Evolutionary conservation across 2,113 vertebrate genomes (phyloP).

Genomic region (Ctenodactylus gundi): DNA sequence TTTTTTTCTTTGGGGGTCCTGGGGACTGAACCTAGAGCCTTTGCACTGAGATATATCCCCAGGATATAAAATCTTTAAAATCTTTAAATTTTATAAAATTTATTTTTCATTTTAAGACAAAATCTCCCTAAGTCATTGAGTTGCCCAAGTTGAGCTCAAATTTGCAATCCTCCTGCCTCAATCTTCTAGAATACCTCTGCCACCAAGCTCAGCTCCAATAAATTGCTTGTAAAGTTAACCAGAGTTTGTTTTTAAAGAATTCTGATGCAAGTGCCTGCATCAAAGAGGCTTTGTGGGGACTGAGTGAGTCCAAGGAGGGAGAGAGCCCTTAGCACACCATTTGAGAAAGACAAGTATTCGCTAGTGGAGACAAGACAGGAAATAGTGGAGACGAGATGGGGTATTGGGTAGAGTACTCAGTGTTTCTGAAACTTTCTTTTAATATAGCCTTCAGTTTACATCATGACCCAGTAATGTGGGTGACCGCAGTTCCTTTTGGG

Average conservation of each 20-base stretch:
- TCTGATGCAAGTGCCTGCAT: background rate
- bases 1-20: background rate
- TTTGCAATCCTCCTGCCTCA: background rate
- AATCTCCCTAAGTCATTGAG: background rate
- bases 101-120: background rate
- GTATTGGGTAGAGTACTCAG: background rate
- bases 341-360: too few species aligned
- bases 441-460: background rate
- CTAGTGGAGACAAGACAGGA: background rate
- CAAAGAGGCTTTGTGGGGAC: background rate
- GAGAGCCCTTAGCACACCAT: background rate
- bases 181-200: background rate
- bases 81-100: too few species aligned
- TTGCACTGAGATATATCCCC: background rate
- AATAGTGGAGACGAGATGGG: background rate
- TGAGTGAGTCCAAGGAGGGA: background rate
- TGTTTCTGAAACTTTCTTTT: background rate
- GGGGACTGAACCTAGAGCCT: background rate
- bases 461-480: background rate
- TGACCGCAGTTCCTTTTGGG: fast-evolving
- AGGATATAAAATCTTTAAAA: background rate
- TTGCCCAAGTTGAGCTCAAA: background rate
- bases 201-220: background rate
- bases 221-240: background rate
- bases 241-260: background rate